Percentiles rank a stretch among this genome's conserved stretches.
Evolutionary conservation across 2,113 vertebrate species (phyloP).

Genomic region (Ia io): DNA sequence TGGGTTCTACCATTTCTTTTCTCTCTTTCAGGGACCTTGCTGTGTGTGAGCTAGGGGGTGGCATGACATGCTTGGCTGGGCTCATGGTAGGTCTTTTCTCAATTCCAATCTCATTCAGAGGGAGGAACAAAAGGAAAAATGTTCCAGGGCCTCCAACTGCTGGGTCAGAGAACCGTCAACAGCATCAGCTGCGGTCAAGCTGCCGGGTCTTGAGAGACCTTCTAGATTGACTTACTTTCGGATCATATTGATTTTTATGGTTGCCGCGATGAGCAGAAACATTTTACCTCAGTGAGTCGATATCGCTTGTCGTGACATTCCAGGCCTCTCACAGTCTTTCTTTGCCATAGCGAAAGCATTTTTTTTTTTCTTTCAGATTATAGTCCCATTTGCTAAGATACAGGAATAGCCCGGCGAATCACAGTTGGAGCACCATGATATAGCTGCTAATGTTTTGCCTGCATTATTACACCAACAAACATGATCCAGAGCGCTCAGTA

Average conservation of each 20-base stretch:
- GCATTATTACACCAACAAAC: constrained; percentile 92
- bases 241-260: constrained; percentile 91
- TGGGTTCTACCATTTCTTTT: constrained; percentile 89
- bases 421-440: constrained; percentile 92
- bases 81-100: constrained; percentile 95
- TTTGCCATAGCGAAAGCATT: constrained; percentile 82
- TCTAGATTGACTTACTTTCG: constrained; percentile 90
- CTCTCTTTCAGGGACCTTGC: constrained; percentile 90
- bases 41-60: constrained; percentile 95
- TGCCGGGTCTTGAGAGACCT: constrained; percentile 86
- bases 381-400: constrained; percentile 91
- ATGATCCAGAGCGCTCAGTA: constrained; percentile 89
- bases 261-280: constrained; percentile 88
- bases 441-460: constrained; percentile 92
- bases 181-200: constrained; percentile 88
- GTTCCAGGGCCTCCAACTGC: constrained; percentile 87
- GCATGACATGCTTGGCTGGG: constrained; percentile 95
- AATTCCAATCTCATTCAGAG: constrained; percentile 89
- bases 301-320: constrained; percentile 92
- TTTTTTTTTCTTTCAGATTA: constrained; percentile 84
- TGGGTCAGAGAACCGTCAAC: constrained; percentile 88
- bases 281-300: constrained; percentile 89
- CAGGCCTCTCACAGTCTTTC: constrained; percentile 84
- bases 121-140: constrained; percentile 87
- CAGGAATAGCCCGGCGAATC: constrained; percentile 88